Conservation (phyloP, 2,797 vertebrate genomes). For the Amazonetta brasiliensis region DNA sequence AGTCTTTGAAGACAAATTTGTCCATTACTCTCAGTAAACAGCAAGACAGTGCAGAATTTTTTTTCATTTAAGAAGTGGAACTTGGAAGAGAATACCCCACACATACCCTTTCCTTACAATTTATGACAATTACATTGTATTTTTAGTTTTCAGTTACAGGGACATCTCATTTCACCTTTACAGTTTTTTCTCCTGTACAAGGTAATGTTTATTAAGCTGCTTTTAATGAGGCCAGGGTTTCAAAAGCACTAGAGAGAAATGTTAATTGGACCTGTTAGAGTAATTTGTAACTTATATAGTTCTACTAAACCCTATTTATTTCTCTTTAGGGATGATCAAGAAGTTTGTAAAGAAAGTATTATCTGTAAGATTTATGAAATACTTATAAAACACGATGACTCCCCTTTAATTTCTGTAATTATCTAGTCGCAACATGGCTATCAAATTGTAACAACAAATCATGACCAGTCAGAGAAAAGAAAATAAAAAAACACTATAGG, state of each 20-base stretch:
- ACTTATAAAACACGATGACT: conserved; percentile 16
- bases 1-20: not conserved
- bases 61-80: not conserved
- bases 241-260: conserved; percentile 52
- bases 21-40: not conserved
- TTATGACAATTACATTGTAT: conserved; percentile 30
- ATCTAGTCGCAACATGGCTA: not conserved
- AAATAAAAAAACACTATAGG: not conserved
- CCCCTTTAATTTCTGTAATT: not conserved
- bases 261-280: conserved; percentile 45
- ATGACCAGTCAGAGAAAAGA: not conserved
- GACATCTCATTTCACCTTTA: conserved; percentile 56
- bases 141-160: conserved; percentile 42
- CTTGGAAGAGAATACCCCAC: not conserved
- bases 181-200: not conserved
- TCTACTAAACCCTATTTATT: conserved; percentile 42
- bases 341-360: conserved; percentile 43
- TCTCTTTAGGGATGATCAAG: conserved; percentile 40
- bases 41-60: not conserved
- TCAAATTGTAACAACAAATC: conserved; percentile 25
- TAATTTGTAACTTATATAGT: conserved; percentile 27
- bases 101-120: not conserved
- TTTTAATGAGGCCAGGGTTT: conserved; percentile 60
- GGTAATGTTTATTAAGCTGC: conserved; percentile 40
- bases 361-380: conserved; percentile 21